phyloP scores from a whole-genome alignment of 2,888 invertebrate genomes.

The Apamea sordens region DNA sequence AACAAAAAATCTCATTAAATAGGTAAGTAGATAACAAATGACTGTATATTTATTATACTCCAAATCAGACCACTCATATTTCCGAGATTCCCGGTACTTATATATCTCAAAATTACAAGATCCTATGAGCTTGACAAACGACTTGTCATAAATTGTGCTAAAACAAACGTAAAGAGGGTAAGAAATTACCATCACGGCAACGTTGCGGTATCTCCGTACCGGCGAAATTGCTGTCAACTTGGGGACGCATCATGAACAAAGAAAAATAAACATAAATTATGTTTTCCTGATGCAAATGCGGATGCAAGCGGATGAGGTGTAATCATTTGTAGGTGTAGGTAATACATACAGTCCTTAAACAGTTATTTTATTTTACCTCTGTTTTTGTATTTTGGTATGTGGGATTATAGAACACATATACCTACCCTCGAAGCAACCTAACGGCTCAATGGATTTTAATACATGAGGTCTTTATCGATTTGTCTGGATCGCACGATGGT shows the following conservation, averaged over 20 bases:
- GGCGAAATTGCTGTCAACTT: conserved; percentile 54
- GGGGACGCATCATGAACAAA: conserved; percentile 25
- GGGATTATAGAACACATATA: background rate
- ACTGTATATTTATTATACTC: conserved; percentile 14
- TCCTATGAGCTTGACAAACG: conserved; percentile 73
- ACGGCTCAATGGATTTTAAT: background rate
- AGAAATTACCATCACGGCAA: conserved; percentile 46
- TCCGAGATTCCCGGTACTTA: conserved; percentile 18
- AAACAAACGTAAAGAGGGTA: conserved; percentile 47
- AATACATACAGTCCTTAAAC: background rate
- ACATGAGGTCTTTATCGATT: background rate
- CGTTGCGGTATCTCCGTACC: conserved; percentile 10
- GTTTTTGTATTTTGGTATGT: background rate
- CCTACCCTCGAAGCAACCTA: background rate
- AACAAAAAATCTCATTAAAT: background rate
- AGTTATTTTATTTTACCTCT: no score
- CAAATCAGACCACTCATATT: conserved; percentile 32
- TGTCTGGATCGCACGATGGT: background rate
- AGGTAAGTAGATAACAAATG: conserved; percentile 4
- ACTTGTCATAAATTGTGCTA: conserved; percentile 70
- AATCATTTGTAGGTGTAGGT: background rate
- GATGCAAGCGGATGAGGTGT: background rate
- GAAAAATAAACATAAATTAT: conserved; percentile 26
- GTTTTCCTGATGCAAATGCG: conserved; percentile 17
- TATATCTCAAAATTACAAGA: conserved; percentile 64